Percentiles rank a stretch among this genome's conserved stretches.
Evolutionary conservation across 2,888 invertebrate genomes (phyloP).

Genomic region (Calameuta idolon): DNA sequence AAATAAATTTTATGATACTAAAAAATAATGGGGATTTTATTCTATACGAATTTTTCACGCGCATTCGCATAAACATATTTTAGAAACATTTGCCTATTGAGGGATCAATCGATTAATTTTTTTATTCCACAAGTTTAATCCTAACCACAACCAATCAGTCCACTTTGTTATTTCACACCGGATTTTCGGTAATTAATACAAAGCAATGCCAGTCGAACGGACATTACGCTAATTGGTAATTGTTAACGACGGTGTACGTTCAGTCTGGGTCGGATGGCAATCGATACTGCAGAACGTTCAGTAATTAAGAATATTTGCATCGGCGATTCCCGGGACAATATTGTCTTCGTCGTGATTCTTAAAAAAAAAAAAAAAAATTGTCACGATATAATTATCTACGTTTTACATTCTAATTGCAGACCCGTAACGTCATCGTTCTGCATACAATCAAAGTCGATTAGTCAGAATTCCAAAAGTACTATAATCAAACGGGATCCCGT

Average conservation of each 20-base stretch:
- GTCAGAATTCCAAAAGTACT: not conserved
- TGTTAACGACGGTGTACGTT: not conserved
- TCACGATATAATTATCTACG: too few relatives aligned
- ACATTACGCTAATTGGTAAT: not conserved
- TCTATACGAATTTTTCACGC: too few relatives aligned
- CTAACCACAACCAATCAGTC: not conserved
- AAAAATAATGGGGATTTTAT: not conserved
- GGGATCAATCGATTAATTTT: not conserved
- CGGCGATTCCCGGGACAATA: not conserved
- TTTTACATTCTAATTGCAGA: too few relatives aligned
- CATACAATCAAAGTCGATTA: not conserved
- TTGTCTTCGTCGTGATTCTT: not conserved
- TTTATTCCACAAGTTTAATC: not conserved
- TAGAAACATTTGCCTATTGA: not conserved
- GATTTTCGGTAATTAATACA: not conserved
- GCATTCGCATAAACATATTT: too few relatives aligned
- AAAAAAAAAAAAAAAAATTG: not conserved
- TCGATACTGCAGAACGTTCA: not conserved
- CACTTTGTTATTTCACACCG: not conserved
- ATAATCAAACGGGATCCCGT: not conserved
- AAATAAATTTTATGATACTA: not conserved
- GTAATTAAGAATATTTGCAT: not conserved
- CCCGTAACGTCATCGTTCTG: not conserved
- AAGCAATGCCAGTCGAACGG: not conserved
- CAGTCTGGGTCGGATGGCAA: not conserved